Evolutionary conservation across 2,888 invertebrate genomes (phyloP).

Genomic region (Eupithecia pulchellata): DNA sequence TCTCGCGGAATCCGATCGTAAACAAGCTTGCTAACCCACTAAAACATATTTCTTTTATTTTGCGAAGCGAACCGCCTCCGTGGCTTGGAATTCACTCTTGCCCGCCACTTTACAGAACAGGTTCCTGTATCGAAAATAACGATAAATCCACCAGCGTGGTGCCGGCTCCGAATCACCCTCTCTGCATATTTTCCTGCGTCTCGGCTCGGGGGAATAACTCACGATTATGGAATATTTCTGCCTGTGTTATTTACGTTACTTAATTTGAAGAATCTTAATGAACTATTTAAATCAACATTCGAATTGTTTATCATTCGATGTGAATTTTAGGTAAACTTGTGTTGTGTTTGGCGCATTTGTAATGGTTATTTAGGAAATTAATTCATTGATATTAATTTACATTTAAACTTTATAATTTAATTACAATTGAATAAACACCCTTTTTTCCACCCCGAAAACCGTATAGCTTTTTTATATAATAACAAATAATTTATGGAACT

Average conservation of each 20-base stretch:
- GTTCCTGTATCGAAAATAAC: slow-evolving; percentile 78
- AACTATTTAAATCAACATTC: slow-evolving; percentile 42
- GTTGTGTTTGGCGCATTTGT: not conserved
- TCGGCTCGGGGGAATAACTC: slow-evolving; percentile 51
- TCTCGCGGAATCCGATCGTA: slow-evolving; percentile 77
- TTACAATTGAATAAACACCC: not conserved
- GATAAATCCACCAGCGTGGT: slow-evolving; percentile 71
- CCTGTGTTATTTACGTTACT: slow-evolving; percentile 44
- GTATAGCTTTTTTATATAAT: not conserved
- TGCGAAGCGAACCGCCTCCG: slow-evolving; percentile 69
- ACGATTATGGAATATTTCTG: slow-evolving; percentile 51
- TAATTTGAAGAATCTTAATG: slow-evolving; percentile 44
- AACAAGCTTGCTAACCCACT: slow-evolving; percentile 84
- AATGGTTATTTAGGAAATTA: not conserved
- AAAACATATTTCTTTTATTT: slow-evolving; percentile 85
- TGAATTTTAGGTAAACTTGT: slow-evolving; percentile 2
- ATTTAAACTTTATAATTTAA: not conserved
- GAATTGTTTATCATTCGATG: slow-evolving; percentile 20
- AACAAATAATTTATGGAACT: not conserved
- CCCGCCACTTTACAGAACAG: slow-evolving; percentile 74
- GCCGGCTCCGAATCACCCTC: slow-evolving; percentile 62
- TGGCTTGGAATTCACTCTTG: slow-evolving; percentile 54
- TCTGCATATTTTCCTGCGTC: slow-evolving; percentile 68
- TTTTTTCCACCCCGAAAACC: not conserved
- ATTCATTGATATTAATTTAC: not conserved